Evolutionary conservation across 2,888 invertebrate genomes (phyloP), one percentile per base, ranked within the genome.

Genomic region (Cyclophora albipunctata): DNA sequence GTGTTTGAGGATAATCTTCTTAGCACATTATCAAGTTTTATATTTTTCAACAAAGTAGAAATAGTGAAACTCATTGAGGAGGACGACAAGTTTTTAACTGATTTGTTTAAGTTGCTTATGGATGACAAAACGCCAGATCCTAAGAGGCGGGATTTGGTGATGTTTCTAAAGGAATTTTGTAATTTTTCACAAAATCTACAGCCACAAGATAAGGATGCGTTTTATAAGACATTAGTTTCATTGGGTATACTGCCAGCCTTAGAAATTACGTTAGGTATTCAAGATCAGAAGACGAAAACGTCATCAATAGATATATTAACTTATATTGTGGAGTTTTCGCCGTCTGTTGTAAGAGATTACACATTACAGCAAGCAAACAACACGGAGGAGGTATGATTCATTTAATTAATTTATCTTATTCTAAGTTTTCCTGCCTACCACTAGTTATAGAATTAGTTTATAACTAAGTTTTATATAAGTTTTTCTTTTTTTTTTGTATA

Each of bases 21-120:
- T 61, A 98, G 98, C 71, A 97, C 98, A 55, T 90, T 99, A 72
- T 97, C 96, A 78, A 98, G 98, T 91, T 99, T 99, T 91, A 97
- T 99, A 87, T 99, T 98, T 91, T 99, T 99, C 90, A 99, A 98
- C 90, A 99, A 99, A 90, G 97, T 98, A 78, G 99, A 99, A 91
- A 99, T 99, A 87, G 98, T 99, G 65, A 97, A 96, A 65, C 92
- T 98, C 75, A 96, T 99, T 80, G 94, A 99, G 91, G 98, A 99
- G 74, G 99, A 99, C 89, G 98, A 98, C 69, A 95, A 96, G 78
- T 98, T 99, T 89, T 91, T 99, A 75, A 93, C 95, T 50, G 98
- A 98, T 84, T 90, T 99, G 67, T 99, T 99, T 90, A 93, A 95
- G 55, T 93, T 97, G 83, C 91, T 99, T 69, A 96, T 95, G 63